Base-by-base conservation (phyloP, 2,113 vertebrate genomes). In the Phycodurus eques region DNA sequence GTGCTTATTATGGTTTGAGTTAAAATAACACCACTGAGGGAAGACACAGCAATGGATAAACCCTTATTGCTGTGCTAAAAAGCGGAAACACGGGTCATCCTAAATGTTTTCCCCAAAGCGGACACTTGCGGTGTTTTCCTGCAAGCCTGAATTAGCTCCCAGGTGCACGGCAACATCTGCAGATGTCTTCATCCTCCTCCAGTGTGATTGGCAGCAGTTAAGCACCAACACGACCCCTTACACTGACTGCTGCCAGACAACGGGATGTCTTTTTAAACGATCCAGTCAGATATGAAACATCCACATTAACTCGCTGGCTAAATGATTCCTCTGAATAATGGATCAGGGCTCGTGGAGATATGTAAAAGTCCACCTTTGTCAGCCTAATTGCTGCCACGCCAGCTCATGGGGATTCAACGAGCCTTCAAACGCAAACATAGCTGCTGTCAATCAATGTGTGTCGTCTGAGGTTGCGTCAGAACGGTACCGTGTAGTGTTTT, bases 291-390 rank as follows among this genome's bases (percentile, higher is more conserved):
- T 88, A 89, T 82, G 87, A 90, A 90, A 88, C 89, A 91, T 91
- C 87, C 89, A 87, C 90, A 83, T 91, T 91, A 91, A 92, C 90
- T 91, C 87, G 14, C 75, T 74, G 42, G 76, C 86, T 92, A 91
- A 92, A 90, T 86, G 86, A 87, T 87, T 80, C 75, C 27, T 6
- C 65, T 91, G 89, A 93, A 92, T 93, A 91, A 93, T 92, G 87
- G 83, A 93, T 92, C 87, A 90, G 78, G 77, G 74, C 81, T 82
- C 51, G 42, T 71, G 72, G 73, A 80, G 81, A 86, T 87, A 91
- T 91, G 90, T 83, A 92, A 87, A 91, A 91, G 85, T 84, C 87
- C 86, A 88, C 83, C 88, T 89, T 86, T 82, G 79, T 86, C 83
- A 82, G 87, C 78, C 86, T 91, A 90, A 92, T 90, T 92, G 91